Percentiles rank a stretch among this genome's conserved stretches.
Conservation (phyloP, 1,140 invertebrate genomes). For the Meloidogyne floridensis region DNA sequence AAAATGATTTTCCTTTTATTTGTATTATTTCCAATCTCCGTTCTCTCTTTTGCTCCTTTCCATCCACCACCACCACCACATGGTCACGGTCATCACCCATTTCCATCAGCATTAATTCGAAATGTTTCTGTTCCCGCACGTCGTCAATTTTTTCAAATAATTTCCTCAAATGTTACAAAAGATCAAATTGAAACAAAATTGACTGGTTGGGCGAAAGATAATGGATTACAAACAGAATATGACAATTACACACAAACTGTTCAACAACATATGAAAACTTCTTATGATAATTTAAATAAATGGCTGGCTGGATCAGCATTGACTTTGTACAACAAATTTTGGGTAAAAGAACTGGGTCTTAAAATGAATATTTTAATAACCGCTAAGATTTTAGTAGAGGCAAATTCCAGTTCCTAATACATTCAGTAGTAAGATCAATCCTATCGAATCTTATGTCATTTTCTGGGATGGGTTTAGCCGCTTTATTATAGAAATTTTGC, state of each 20-base stretch:
- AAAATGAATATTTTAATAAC: background rate
- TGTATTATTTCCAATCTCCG: background rate
- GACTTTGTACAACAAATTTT: background rate
- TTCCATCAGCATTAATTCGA: background rate
- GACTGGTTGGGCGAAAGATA: background rate
- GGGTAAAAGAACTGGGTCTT: background rate
- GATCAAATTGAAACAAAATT: background rate
- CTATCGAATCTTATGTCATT: no score
- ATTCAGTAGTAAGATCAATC: no score
- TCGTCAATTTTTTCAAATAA: background rate
- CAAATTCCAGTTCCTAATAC: no score
- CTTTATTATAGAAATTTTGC: no score
- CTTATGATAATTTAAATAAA: slow-evolving; percentile 1
- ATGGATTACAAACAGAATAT: slow-evolving; percentile 2
- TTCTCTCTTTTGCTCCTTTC: background rate
- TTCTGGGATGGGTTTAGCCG: no score
- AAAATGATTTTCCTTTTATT: background rate
- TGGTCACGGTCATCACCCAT: background rate
- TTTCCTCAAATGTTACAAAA: background rate
- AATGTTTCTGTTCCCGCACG: slow-evolving; percentile 4
- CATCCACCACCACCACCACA: background rate
- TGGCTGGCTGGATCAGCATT: background rate
- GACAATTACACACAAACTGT: background rate
- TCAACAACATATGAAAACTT: background rate
- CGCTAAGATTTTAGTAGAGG: no score